Evolutionary conservation across 2,113 vertebrate species (phyloP), one percentile per base, ranked within the genome.

Genomic region (Suricata suricatta): DNA sequence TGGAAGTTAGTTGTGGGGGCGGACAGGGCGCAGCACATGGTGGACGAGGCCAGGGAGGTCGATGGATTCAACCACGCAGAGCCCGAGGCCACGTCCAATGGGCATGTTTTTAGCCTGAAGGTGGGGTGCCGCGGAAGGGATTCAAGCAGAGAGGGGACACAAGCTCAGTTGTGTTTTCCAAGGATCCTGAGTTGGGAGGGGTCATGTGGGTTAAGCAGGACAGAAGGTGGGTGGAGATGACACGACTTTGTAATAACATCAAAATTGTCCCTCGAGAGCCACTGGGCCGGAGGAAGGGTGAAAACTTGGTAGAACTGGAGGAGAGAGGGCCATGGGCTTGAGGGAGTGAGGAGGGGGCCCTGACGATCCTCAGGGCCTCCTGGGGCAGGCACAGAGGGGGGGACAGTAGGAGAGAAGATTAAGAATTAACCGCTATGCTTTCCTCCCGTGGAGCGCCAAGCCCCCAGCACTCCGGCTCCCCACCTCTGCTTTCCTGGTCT

Each of bases 201-300:
- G 14, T 19, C 9, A 41, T 38, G 21, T 31, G 50, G 25, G 19
- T 17, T 71, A 4, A 27, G 14, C 2, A 8, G 17, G 85, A 38
- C 3, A 54, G 66, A 6, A 10, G n/a, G 47, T 47, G 38, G 66
- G 33, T 7, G 11, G 84, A n/a, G 3, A 27, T 17, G 44, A 19
- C 25, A 8, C 1, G 17, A 64, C 27, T 21, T 21, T 3, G 0
- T 13, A 5, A 52, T 23, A n/a, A 31, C 27, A 7, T 7, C 1
- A 3, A 19, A 16, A 52, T 9, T 27, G 19, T 52, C 44, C 41
- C 27, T 11, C 0, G 16, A 33, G 52, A 74, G 86, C 35, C 21
- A 19, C 35, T 17, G 27, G 71, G 71, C 35, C 10, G 35, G 35
- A 38, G 2, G 15, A 31, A 21, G 50, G 23, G 5, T 0, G 23